A percentile compares a stretch with the other conserved stretches of the same genome.
These are phyloP conservation scores for Platichthys flesus DNA, from an alignment of 2,113 vertebrate genomes.

Conservation along the genomic window DNA sequence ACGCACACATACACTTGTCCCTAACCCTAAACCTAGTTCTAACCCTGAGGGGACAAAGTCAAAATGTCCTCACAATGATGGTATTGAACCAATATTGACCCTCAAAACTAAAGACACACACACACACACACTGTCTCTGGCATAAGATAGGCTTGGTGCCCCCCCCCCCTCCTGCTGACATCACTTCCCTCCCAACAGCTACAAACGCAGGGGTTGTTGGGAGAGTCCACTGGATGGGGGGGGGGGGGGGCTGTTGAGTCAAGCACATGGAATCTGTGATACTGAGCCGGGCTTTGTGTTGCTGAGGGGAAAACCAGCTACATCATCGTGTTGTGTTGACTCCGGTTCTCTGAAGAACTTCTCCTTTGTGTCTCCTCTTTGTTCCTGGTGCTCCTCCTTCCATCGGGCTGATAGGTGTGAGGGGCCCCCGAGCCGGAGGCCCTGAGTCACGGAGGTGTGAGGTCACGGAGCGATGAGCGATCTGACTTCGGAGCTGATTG, in stretches of 20 bases:
- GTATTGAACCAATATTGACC: no score
- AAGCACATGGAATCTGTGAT: slow-evolving; percentile 75
- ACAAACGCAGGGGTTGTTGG: slow-evolving; percentile 78
- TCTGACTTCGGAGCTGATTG: slow-evolving; percentile 5
- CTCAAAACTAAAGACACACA: neutral
- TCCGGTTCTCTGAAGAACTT: slow-evolving; percentile 38
- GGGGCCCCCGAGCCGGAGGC: neutral
- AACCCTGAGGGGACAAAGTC: no score
- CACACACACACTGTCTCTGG: neutral
- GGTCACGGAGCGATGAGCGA: slow-evolving; percentile 26
- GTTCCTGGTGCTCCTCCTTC: slow-evolving; percentile 26
- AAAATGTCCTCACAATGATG: no score
- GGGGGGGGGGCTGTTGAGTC: slow-evolving; percentile 60
- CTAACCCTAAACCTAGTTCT: no score
- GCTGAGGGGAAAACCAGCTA: slow-evolving; percentile 79
- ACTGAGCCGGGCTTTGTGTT: slow-evolving; percentile 72
- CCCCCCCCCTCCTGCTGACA: slow-evolving; percentile 54
- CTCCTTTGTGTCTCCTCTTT: slow-evolving; percentile 47
- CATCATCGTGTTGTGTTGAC: slow-evolving; percentile 72
- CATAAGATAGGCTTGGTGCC: neutral
- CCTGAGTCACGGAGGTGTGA: slow-evolving; percentile 24
- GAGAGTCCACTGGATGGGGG: slow-evolving; percentile 67
- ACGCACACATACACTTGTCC: slow-evolving; percentile 12
- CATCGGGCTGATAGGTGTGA: slow-evolving; percentile 57
- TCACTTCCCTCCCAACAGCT: slow-evolving; percentile 78